Percentiles rank a stretch among this genome's conserved stretches.
Conservation (phyloP, 2,113 vertebrate genomes). For the Athene cunicularia region DNA sequence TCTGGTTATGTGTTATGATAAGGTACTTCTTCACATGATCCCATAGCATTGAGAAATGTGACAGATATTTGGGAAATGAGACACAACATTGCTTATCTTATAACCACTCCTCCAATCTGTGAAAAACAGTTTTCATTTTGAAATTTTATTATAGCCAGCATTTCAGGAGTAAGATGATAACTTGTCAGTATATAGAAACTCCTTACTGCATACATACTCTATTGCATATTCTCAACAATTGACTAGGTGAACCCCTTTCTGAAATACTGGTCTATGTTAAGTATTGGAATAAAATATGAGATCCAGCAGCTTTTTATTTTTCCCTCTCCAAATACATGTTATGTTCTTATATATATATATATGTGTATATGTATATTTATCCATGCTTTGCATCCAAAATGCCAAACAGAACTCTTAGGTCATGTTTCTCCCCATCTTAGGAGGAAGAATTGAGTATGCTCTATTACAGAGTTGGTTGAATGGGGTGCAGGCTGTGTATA, state of each 20-base stretch:
- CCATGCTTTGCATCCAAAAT: neutral
- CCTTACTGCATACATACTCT: neutral
- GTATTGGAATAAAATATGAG: neutral
- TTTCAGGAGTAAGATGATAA: neutral
- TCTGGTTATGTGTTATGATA: neutral
- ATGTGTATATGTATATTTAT: neutral
- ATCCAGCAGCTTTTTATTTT: neutral
- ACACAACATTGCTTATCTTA: neutral
- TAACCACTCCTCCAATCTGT: neutral
- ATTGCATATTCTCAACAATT: neutral
- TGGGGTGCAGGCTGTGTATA: neutral
- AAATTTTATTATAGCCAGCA: neutral
- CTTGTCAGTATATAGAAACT: neutral
- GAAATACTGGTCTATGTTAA: neutral
- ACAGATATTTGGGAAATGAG: neutral
- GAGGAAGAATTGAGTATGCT: neutral
- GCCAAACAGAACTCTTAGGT: neutral
- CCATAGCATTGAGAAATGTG: neutral
- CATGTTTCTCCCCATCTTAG: neutral
- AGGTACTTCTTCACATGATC: neutral
- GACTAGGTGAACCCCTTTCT: neutral
- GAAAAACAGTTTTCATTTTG: neutral
- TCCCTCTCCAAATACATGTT: neutral
- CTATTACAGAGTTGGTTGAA: neutral
- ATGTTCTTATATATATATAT: neutral